phyloP scores from a whole-genome alignment of 64 coral and sea anemone genomes.

The Platygyra sinensis region DNA sequence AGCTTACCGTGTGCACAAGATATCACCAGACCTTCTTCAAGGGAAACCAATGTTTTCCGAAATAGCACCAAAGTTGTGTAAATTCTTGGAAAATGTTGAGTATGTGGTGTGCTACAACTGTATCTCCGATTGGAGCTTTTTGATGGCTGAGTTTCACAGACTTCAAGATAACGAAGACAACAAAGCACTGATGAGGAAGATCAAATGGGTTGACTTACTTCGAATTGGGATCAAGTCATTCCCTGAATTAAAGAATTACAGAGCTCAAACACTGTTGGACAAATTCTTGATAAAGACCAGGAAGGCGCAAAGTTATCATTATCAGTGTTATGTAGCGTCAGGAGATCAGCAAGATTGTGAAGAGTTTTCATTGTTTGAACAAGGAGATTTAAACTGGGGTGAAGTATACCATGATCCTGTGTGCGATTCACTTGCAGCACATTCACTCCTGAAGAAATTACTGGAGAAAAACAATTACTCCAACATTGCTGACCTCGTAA shows the following conservation, averaged over 20 bases:
- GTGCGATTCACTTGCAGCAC: not conserved
- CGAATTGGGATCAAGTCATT: not conserved
- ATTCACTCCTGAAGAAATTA: not conserved
- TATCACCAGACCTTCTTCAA: not conserved
- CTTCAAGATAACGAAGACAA: not conserved
- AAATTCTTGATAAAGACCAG: not conserved
- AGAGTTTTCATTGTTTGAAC: not conserved
- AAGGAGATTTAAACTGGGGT: not conserved
- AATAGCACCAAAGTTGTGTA: not conserved
- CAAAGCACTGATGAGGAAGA: not conserved
- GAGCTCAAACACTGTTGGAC: not conserved
- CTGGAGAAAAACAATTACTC: not conserved
- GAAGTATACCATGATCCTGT: not conserved
- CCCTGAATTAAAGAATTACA: not conserved
- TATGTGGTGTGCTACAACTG: not conserved
- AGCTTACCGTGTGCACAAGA: not conserved
- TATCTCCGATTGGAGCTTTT: not conserved
- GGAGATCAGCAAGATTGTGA: not conserved
- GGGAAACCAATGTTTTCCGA: not conserved
- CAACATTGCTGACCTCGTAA: not conserved
- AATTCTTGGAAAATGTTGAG: not conserved
- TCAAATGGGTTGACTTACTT: not conserved
- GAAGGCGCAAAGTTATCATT: conserved; percentile 1
- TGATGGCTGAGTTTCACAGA: not conserved
- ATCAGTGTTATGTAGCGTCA: not conserved